Conservation (phyloP, 2,797 vertebrate species). For the Gadopsis bispinosus region DNA sequence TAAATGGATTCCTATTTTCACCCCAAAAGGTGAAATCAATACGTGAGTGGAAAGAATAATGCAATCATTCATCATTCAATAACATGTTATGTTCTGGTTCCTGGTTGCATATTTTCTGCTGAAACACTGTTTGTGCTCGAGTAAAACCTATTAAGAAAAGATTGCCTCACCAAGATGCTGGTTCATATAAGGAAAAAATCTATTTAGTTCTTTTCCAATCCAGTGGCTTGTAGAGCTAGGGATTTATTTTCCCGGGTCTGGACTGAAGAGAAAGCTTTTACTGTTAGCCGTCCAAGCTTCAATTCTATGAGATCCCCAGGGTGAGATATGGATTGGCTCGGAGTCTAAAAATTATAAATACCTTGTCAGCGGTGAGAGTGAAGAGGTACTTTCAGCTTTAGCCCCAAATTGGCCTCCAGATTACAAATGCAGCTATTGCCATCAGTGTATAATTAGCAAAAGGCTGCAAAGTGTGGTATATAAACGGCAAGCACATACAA, state of each 20-base stretch:
- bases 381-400: slow-evolving; percentile 47
- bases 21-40: slow-evolving; percentile 64
- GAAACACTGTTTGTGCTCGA: slow-evolving; percentile 73
- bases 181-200: slow-evolving; percentile 73
- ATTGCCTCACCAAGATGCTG: slow-evolving; percentile 68
- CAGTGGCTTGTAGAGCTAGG: slow-evolving; percentile 72
- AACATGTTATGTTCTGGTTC: slow-evolving; percentile 72
- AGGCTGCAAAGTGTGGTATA: slow-evolving; percentile 23
- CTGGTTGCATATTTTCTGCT: slow-evolving; percentile 75
- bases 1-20: slow-evolving; percentile 65
- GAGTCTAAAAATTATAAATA: slow-evolving; percentile 69
- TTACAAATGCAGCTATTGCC: slow-evolving; percentile 34
- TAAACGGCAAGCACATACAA: slow-evolving; percentile 24
- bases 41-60: slow-evolving; percentile 53
- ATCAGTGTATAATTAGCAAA: slow-evolving; percentile 43
- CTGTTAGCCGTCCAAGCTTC: slow-evolving; percentile 67
- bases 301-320: slow-evolving; percentile 66
- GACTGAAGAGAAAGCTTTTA: slow-evolving; percentile 69
- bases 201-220: slow-evolving; percentile 80
- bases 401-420: slow-evolving; percentile 42
- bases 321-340: slow-evolving; percentile 68
- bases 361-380: slow-evolving; percentile 54
- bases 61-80: slow-evolving; percentile 76
- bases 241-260: slow-evolving; percentile 69
- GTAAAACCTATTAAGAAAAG: slow-evolving; percentile 79